Percentiles rank a stretch among this genome's conserved stretches.
These are phyloP conservation scores for Rhynchomys soricoides DNA, from an alignment of 2,113 vertebrate genomes.

Conservation along the genomic window DNA sequence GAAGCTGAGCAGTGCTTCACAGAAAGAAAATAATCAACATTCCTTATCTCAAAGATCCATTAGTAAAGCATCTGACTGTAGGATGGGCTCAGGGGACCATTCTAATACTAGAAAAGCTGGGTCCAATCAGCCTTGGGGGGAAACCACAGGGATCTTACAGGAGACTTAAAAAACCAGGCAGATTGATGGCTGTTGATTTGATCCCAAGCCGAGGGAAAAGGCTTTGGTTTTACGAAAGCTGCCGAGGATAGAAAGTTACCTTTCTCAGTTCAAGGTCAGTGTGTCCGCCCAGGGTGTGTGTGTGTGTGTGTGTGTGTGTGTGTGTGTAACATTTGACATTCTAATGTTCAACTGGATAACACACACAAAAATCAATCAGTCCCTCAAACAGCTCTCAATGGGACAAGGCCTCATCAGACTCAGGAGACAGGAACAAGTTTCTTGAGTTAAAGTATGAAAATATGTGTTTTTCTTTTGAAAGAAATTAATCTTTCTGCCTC, in stretches of 20 bases:
- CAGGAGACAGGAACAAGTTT: not conserved
- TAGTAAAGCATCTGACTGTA: conserved; percentile 33
- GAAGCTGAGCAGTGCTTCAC: conserved; percentile 27
- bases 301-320: too few species aligned
- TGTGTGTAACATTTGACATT: conserved; percentile 47
- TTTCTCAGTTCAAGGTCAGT: conserved; percentile 67
- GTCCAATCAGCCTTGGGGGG: conserved; percentile 35
- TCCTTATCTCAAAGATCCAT: conserved; percentile 26
- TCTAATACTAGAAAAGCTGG: conserved; percentile 48
- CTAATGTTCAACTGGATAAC: conserved; percentile 53
- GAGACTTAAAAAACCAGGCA: conserved; percentile 19
- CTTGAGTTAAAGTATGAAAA: conserved; percentile 61
- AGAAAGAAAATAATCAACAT: conserved; percentile 5
- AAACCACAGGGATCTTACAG: not conserved
- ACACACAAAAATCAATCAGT: conserved; percentile 55
- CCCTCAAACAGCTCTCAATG: conserved; percentile 47
- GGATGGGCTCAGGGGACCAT: not conserved
- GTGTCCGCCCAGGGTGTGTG: conserved; percentile 26
- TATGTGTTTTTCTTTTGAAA: conserved; percentile 62
- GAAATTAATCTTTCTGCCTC: conserved; percentile 66
- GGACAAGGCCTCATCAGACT: conserved; percentile 23
- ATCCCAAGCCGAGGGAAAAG: conserved; percentile 62
- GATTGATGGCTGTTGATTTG: conserved; percentile 69
- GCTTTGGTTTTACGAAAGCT: conserved; percentile 77
- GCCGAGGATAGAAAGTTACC: conserved; percentile 68